These are phyloP conservation scores for Glaucomys volans DNA, from an alignment of 2,113 vertebrate species.

Conservation along the genomic window DNA sequence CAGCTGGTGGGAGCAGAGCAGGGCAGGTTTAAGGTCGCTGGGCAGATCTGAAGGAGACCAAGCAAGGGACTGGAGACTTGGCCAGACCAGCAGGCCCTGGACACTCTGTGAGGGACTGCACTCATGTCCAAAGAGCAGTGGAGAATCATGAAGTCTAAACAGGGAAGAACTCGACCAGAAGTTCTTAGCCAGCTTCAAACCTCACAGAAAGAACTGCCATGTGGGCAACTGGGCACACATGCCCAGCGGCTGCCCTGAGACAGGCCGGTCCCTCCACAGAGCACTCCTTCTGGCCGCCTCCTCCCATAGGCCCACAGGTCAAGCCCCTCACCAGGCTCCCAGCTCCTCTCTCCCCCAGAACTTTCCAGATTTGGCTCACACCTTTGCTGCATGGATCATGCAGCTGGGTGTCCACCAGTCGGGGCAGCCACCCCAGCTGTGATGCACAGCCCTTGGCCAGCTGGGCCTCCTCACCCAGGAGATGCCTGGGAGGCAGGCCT, in stretches of 20 bases:
- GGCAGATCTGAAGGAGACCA: background rate
- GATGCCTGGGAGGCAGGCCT: background rate
- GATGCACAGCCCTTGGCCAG: too few species aligned
- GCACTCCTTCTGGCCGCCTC: background rate
- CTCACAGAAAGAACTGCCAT: background rate
- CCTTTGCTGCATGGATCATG: background rate
- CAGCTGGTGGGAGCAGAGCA: background rate
- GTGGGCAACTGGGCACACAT: background rate
- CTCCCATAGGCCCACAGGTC: background rate
- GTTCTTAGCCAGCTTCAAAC: background rate
- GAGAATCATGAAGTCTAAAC: background rate
- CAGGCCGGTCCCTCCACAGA: background rate
- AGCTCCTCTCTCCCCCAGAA: background rate
- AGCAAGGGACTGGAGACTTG: too few species aligned
- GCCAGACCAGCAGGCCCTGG: background rate
- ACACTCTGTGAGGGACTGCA: background rate
- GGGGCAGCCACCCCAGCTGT: too few species aligned
- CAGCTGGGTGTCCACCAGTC: too few species aligned
- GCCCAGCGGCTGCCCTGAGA: background rate
- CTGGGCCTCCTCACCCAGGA: background rate
- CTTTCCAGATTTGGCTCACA: background rate
- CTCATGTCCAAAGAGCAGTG: background rate
- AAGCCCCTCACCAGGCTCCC: background rate
- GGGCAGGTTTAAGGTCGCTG: background rate
- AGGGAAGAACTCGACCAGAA: too few species aligned